Evolutionary conservation across 2,113 vertebrate species (phyloP).

Genomic region (Ia io): DNA sequence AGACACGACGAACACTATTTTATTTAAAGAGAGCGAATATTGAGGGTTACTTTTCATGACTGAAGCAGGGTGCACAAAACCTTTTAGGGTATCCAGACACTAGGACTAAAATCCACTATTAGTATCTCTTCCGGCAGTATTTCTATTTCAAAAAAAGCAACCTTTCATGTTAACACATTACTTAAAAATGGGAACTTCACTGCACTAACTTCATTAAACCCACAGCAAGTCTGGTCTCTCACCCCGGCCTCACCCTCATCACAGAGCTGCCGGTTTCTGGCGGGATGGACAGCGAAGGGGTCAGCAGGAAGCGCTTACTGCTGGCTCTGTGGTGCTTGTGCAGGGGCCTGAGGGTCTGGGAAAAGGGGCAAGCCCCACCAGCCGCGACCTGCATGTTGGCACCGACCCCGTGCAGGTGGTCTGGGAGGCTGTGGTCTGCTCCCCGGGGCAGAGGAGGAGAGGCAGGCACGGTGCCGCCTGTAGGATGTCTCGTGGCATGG

Average conservation of each 20-base stretch:
- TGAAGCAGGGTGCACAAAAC: neutral
- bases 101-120: neutral
- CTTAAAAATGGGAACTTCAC: neutral
- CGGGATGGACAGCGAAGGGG: no score
- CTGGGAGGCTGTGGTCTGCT: rapidly evolving
- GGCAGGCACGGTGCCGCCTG: neutral
- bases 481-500: neutral
- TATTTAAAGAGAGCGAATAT: neutral
- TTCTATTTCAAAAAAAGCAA: neutral
- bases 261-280: neutral
- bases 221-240: neutral
- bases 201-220: neutral
- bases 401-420: rapidly evolving
- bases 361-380: neutral
- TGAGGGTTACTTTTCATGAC: neutral
- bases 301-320: neutral
- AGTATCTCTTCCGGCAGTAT: neutral
- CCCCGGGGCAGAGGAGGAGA: no score
- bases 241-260: neutral
- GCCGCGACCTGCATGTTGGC: no score
- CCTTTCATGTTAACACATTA: neutral
- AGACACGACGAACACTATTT: neutral
- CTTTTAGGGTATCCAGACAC: neutral
- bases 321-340: neutral
- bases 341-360: neutral